A percentile compares a stretch with the other conserved stretches of the same genome.
These are phyloP conservation scores for Hycleus phaleratus DNA, from an alignment of 1,140 invertebrate genomes.

Conservation along the genomic window DNA sequence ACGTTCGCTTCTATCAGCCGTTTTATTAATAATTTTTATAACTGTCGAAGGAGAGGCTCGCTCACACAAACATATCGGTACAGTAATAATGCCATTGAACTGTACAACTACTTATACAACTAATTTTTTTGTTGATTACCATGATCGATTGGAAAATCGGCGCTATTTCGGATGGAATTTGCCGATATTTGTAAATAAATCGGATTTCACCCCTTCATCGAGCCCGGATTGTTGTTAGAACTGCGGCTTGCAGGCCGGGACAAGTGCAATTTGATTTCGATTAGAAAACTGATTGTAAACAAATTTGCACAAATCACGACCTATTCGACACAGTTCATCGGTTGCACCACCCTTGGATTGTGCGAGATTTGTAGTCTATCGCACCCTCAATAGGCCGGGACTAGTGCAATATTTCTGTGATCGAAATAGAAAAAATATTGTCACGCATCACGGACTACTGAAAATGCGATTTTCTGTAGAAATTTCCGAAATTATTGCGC, in stretches of 20 bases:
- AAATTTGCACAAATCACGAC: conserved; percentile 38
- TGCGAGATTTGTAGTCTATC: not conserved
- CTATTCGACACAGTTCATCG: conserved; percentile 30
- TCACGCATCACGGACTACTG: conserved; percentile 40
- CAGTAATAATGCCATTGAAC: conserved; percentile 12
- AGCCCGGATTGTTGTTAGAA: not conserved
- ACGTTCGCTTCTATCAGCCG: not conserved
- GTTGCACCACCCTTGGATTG: not conserved
- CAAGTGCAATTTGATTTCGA: conserved; percentile 39
- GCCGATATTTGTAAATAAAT: too few relatives aligned
- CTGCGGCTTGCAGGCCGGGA: conserved; percentile 34
- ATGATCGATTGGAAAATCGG: too few relatives aligned
- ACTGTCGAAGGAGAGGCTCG: conserved; percentile 13
- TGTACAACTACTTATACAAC: not conserved
- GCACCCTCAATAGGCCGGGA: conserved; percentile 38
- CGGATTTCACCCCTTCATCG: too few relatives aligned
- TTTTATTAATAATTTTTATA: conserved; percentile 24
- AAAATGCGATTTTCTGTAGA: conserved; percentile 17
- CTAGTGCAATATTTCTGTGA: conserved; percentile 38
- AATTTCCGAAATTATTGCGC: too few relatives aligned
- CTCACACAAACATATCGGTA: too few relatives aligned
- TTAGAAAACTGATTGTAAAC: conserved; percentile 14
- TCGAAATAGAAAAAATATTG: conserved; percentile 35
- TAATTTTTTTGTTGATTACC: too few relatives aligned
- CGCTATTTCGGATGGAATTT: too few relatives aligned